phyloP scores from a whole-genome alignment of 2,113 vertebrate species.

The Cheirogaleus medius region DNA sequence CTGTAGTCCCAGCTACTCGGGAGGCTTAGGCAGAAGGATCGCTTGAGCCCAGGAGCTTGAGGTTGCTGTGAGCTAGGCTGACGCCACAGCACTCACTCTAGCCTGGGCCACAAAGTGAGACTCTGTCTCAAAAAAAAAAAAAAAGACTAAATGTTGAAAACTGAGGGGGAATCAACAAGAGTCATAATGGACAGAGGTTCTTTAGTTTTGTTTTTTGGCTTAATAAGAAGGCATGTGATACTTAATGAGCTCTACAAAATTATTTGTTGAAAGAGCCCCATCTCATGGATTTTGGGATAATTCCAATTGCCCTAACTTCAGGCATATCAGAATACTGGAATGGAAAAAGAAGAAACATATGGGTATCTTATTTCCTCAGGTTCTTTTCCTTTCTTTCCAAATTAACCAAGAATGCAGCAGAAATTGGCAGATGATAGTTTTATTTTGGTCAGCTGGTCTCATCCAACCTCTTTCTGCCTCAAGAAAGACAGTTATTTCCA shows the following conservation, averaged over 20 bases:
- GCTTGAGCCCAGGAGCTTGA: no score
- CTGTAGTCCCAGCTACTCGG: no score
- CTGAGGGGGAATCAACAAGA: background rate
- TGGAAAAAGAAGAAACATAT: background rate
- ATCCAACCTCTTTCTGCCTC: background rate
- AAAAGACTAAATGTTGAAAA: background rate
- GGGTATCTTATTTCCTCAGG: background rate
- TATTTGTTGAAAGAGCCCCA: background rate
- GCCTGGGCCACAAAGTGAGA: no score
- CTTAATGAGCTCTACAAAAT: background rate
- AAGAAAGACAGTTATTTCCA: background rate
- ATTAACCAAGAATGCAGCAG: background rate
- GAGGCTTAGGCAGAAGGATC: no score
- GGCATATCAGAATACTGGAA: background rate
- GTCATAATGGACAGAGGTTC: background rate
- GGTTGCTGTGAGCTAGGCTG: no score
- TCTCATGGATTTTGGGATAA: background rate
- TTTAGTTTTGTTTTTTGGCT: background rate
- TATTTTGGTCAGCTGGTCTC: background rate
- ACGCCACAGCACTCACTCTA: no score
- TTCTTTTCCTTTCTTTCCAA: background rate
- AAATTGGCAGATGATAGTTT: background rate
- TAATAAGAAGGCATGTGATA: background rate
- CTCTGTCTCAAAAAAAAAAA: no score
- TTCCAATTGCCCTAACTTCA: background rate